Conservation (phyloP, 2,797 vertebrate species). For the Acropternis orthonyx region DNA sequence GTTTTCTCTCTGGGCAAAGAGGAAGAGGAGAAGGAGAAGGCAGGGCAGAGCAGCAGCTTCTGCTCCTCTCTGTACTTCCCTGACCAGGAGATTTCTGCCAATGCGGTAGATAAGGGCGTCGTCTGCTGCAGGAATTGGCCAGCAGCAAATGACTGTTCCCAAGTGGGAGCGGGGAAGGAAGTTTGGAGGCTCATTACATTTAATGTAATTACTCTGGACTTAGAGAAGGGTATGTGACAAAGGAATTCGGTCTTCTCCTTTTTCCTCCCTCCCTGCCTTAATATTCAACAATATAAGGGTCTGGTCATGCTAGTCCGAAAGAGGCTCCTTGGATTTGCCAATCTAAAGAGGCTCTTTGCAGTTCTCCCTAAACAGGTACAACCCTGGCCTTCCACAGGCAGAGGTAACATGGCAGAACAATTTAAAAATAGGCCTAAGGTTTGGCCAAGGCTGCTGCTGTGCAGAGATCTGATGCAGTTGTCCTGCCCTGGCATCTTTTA, state of each 20-base stretch:
- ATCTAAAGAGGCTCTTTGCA: accelerated
- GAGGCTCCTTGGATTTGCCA: too few relatives aligned
- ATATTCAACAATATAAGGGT: neutral
- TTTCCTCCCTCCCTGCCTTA: neutral
- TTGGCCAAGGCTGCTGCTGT: neutral
- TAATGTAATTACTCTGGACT: constrained; percentile 29
- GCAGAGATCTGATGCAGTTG: neutral
- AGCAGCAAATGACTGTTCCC: constrained; percentile 8
- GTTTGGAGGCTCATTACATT: constrained; percentile 3
- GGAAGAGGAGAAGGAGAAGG: neutral
- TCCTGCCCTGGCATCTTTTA: neutral
- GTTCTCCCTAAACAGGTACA: neutral
- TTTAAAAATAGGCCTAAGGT: neutral
- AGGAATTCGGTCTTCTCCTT: neutral
- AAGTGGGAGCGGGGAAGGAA: neutral
- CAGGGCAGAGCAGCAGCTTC: neutral
- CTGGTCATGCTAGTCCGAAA: neutral
- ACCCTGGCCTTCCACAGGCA: neutral
- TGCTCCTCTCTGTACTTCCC: neutral
- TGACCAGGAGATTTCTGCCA: neutral
- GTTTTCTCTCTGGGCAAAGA: neutral
- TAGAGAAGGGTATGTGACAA: neutral
- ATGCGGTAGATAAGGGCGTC: neutral
- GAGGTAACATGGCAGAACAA: neutral
- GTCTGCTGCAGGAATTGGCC: neutral